A percentile compares a stretch with the other conserved stretches of the same genome.
These are phyloP conservation scores for Drosophila pallidifrons DNA, from an alignment of 1,140 invertebrate genomes.

Conservation along the genomic window DNA sequence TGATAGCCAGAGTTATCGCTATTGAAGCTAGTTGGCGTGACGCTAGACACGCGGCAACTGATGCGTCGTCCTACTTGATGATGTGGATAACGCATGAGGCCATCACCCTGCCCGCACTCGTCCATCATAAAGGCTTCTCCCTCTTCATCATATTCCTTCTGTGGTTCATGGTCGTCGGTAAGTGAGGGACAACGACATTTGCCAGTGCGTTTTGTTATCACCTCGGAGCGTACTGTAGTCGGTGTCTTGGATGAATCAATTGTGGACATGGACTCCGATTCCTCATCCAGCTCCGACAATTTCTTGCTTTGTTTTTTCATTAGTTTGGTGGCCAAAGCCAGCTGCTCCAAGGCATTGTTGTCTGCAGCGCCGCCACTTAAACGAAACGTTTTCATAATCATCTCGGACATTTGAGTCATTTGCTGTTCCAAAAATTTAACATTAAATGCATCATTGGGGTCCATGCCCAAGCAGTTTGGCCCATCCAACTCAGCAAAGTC, in stretches of 20 bases:
- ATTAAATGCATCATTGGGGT: slow-evolving; percentile 33
- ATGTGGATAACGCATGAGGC: slow-evolving; percentile 58
- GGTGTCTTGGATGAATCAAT: slow-evolving; percentile 8
- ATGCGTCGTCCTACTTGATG: slow-evolving; percentile 22
- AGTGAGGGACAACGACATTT: slow-evolving; percentile 61
- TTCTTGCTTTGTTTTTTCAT: slow-evolving; percentile 33
- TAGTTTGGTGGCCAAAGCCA: slow-evolving; percentile 45
- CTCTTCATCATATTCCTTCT: slow-evolving; percentile 11
- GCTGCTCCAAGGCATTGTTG: slow-evolving; percentile 54
- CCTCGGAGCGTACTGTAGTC: slow-evolving; percentile 20
- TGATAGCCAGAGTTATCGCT: slow-evolving; percentile 58
- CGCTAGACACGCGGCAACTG: slow-evolving; percentile 50
- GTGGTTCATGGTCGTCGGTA: slow-evolving; percentile 5
- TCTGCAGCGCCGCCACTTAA: slow-evolving; percentile 53
- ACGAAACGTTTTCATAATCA: slow-evolving; percentile 70
- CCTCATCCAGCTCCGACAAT: neutral
- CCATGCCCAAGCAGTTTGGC: neutral
- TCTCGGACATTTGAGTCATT: slow-evolving; percentile 71
- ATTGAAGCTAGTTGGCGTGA: slow-evolving; percentile 67
- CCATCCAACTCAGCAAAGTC: neutral
- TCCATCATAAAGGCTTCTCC: slow-evolving; percentile 32
- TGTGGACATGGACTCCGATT: slow-evolving; percentile 22
- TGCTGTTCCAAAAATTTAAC: slow-evolving; percentile 66
- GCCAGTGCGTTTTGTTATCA: neutral
- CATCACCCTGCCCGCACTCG: slow-evolving; percentile 70